Percentiles rank a stretch among this genome's conserved stretches.
Conservation (phyloP, 2,888 invertebrate genomes). For the Hirtodrosophila duncani region DNA sequence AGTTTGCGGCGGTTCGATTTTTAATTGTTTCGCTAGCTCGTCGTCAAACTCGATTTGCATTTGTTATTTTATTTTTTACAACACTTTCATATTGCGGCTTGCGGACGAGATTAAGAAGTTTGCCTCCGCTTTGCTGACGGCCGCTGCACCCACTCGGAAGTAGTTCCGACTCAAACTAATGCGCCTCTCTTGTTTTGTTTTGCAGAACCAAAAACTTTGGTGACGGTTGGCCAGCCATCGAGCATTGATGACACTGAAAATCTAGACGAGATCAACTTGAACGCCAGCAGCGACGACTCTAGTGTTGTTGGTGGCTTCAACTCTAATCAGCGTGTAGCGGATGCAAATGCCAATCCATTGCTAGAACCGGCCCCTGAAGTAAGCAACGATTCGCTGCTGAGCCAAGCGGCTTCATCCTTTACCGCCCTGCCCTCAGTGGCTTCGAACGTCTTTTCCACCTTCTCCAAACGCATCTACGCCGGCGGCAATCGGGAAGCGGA, state of each 20-base stretch:
- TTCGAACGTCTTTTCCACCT: slow-evolving; percentile 82
- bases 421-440: slow-evolving; percentile 82
- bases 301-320: slow-evolving; percentile 15
- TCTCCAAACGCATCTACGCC: slow-evolving; percentile 76
- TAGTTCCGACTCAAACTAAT: slow-evolving; percentile 5
- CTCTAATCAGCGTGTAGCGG: slow-evolving; percentile 31
- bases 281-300: slow-evolving; percentile 69
- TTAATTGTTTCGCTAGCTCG: slow-evolving; percentile 26
- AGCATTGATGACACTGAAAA: slow-evolving; percentile 79
- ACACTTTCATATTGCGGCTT: slow-evolving; percentile 14
- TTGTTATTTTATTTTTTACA: slow-evolving; percentile 18
- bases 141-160: background rate
- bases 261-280: slow-evolving; percentile 79
- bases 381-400: slow-evolving; percentile 69
- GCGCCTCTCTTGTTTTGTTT: background rate
- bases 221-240: slow-evolving; percentile 74
- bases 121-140: slow-evolving; percentile 1
- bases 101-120: background rate
- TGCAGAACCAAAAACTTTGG: slow-evolving; percentile 74
- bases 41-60: slow-evolving; percentile 39
- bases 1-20: slow-evolving; percentile 32
- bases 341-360: slow-evolving; percentile 69
- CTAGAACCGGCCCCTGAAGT: slow-evolving; percentile 47
- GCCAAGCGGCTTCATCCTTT: slow-evolving; percentile 76
- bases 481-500: slow-evolving; percentile 51